phyloP scores from a whole-genome alignment of 2,797 vertebrate genomes.

The Rhinogobio ventralis region DNA sequence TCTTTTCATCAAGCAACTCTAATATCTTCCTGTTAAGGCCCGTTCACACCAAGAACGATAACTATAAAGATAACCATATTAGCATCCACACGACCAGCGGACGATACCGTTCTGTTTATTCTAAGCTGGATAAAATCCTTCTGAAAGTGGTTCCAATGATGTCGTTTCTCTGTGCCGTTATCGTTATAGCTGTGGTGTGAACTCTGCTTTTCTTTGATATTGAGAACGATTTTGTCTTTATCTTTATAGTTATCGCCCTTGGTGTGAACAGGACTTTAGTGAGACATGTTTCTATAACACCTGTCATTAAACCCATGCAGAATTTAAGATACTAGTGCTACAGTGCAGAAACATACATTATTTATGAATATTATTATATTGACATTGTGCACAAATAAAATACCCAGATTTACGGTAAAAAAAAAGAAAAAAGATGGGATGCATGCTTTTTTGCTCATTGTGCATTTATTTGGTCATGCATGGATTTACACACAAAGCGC shows the following conservation, averaged over 20 bases:
- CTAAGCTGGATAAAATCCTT: too few relatives aligned
- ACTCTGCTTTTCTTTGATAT: too few relatives aligned
- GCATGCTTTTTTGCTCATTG: neutral
- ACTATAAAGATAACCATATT: too few relatives aligned
- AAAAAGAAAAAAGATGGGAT: neutral
- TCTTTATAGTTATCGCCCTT: too few relatives aligned
- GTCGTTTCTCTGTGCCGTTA: too few relatives aligned
- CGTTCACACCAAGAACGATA: too few relatives aligned
- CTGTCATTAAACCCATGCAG: neutral
- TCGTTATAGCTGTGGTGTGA: too few relatives aligned
- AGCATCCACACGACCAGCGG: too few relatives aligned
- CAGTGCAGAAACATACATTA: constrained; percentile 4
- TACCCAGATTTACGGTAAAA: neutral
- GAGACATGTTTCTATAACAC: neutral
- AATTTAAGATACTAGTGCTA: neutral
- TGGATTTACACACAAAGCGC: neutral
- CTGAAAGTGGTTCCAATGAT: too few relatives aligned
- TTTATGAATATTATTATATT: neutral
- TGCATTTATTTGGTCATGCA: neutral
- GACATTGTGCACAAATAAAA: neutral
- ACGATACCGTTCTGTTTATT: too few relatives aligned
- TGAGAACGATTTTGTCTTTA: too few relatives aligned
- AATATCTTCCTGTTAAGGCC: neutral
- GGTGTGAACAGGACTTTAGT: too few relatives aligned
- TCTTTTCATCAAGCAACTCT: constrained; percentile 51